These are phyloP conservation scores for Dasysyrphus albostriatus DNA, from an alignment of 2,888 invertebrate species.

Conservation along the genomic window DNA sequence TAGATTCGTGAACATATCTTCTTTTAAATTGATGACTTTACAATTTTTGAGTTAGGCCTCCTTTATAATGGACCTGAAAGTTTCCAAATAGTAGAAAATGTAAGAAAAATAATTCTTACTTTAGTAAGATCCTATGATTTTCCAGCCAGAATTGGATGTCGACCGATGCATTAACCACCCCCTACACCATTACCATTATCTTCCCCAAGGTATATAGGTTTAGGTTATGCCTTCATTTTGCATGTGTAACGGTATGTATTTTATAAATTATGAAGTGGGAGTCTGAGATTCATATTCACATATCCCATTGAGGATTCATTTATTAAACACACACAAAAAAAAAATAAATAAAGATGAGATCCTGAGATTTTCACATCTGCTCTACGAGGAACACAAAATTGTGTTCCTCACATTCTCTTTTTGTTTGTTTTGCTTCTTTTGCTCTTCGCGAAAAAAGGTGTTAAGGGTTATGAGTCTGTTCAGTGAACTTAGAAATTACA, in stretches of 20 bases:
- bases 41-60: too few species aligned
- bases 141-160: too few species aligned
- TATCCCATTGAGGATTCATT: not conserved
- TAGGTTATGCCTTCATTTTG: not conserved
- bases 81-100: too few species aligned
- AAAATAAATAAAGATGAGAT: constrained; percentile 49
- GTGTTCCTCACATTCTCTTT: not conserved
- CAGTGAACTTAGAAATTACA: constrained; percentile 70
- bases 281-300: not conserved
- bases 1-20: too few species aligned
- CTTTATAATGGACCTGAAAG: too few species aligned
- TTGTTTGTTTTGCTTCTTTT: not conserved
- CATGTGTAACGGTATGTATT: not conserved
- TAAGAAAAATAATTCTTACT: too few species aligned
- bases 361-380: constrained; percentile 62
- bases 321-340: not conserved
- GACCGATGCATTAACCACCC: not conserved
- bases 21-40: too few species aligned
- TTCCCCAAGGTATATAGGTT: not conserved
- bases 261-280: not conserved
- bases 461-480: constrained; percentile 73
- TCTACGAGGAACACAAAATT: not conserved
- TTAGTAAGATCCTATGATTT: too few species aligned
- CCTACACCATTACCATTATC: too few species aligned
- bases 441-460: constrained; percentile 39